Evolutionary conservation across 2,113 vertebrate genomes (phyloP).

Genomic region (Tachysurus vachellii): DNA sequence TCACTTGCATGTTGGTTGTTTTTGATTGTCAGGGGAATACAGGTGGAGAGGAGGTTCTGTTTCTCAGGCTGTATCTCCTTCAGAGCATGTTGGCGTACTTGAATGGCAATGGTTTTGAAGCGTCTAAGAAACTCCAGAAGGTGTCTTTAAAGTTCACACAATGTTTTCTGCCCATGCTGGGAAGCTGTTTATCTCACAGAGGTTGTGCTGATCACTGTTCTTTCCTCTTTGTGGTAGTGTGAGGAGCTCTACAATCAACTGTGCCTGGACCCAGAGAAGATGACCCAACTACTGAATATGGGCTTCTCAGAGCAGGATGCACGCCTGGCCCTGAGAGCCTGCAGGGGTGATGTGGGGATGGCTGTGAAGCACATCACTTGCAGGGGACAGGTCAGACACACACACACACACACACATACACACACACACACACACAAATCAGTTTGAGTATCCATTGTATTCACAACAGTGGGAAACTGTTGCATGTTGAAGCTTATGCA

Average conservation of each 20-base stretch:
- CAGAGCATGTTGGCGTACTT: constrained; percentile 86
- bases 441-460: neutral
- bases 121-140: constrained; percentile 76
- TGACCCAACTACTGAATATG: constrained; percentile 79
- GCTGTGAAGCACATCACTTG: constrained; percentile 82
- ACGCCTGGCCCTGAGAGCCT: constrained; percentile 88
- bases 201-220: neutral
- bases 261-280: constrained; percentile 81
- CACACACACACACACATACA: constrained; percentile 10
- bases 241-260: constrained; percentile 78
- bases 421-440: neutral
- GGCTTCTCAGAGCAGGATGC: constrained; percentile 89
- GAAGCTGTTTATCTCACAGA: neutral
- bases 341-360: constrained; percentile 79
- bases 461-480: neutral
- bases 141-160: constrained; percentile 60
- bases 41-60: constrained; percentile 91
- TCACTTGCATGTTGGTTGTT: constrained; percentile 4
- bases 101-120: constrained; percentile 82
- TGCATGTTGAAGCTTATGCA: neutral
- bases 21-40: constrained; percentile 79
- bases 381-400: constrained; percentile 79
- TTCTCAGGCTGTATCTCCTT: constrained; percentile 90
- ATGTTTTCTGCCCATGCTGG: neutral
- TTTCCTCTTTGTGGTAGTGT: constrained; percentile 69